Evolutionary conservation across 1,140 invertebrate genomes (phyloP).

Genomic region (Nixonia krombeini): DNA sequence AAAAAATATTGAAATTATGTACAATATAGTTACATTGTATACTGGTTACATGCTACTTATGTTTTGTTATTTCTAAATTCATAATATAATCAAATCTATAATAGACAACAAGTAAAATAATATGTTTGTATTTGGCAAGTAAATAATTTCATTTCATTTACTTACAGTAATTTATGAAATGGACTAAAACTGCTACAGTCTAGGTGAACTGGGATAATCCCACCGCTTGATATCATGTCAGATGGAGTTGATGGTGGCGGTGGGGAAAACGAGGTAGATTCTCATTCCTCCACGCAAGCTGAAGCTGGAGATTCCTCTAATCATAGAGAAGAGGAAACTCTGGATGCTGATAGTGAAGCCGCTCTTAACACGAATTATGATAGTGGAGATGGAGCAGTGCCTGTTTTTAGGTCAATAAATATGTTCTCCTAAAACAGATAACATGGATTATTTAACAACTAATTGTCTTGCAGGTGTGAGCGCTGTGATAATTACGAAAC

Average conservation of each 20-base stretch:
- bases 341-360: constrained; percentile 67
- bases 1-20: too few species aligned
- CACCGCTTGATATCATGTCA: constrained; percentile 65
- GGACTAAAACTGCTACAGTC: constrained; percentile 47
- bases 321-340: constrained; percentile 63
- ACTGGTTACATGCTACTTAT: too few species aligned
- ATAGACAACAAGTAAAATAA: too few species aligned
- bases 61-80: too few species aligned
- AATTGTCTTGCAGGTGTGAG: constrained; percentile 73
- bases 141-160: not conserved
- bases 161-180: not conserved
- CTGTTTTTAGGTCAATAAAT: constrained; percentile 68
- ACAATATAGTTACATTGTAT: too few species aligned
- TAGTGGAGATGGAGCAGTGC: constrained; percentile 72
- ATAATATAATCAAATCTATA: too few species aligned
- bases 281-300: constrained; percentile 66
- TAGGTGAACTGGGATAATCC: constrained; percentile 61
- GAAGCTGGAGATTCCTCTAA: constrained; percentile 64
- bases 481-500: constrained; percentile 80
- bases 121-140: too few species aligned
- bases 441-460: constrained; percentile 9
- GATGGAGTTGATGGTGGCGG: constrained; percentile 68
- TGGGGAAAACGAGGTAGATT: constrained; percentile 71
- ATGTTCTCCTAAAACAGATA: not conserved
- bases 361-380: constrained; percentile 77